Conservation (phyloP, 2,888 invertebrate species). For the Conus canariensis region DNA sequence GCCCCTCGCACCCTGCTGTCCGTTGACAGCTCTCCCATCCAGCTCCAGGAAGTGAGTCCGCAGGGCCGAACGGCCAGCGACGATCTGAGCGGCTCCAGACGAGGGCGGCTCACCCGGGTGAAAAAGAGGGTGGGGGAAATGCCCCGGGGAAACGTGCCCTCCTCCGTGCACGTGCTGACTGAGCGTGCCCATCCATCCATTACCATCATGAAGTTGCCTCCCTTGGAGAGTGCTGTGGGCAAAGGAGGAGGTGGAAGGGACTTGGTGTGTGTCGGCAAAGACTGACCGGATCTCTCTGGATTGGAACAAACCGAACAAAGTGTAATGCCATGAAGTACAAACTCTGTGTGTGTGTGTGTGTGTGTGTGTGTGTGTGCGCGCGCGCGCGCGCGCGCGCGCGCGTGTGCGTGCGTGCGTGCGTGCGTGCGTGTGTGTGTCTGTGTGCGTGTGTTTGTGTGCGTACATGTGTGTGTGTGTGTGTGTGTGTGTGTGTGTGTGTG, state of each 20-base stretch:
- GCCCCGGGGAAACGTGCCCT: not conserved
- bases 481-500: no score
- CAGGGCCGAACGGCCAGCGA: not conserved
- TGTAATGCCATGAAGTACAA: not conserved
- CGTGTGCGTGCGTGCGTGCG: no score
- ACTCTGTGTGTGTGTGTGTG: no score
- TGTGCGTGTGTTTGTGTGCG: no score
- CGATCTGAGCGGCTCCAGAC: not conserved
- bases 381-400: no score
- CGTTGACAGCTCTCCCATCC: slow-evolving; percentile 28
- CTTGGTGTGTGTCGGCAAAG: slow-evolving; percentile 48
- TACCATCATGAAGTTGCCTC: slow-evolving; percentile 62
- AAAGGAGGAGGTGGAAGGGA: slow-evolving; percentile 52
- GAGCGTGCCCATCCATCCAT: slow-evolving; percentile 37
- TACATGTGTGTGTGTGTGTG: no score
- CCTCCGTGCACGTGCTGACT: slow-evolving; percentile 29
- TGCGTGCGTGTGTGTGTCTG: no score
- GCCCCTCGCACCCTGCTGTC: slow-evolving; percentile 6
- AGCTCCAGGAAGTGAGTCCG: not conserved
- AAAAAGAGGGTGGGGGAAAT: slow-evolving; percentile 33
- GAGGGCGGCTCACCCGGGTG: slow-evolving; percentile 10
- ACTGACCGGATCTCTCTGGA: slow-evolving; percentile 33
- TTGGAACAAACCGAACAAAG: not conserved
- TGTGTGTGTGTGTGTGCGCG: no score
- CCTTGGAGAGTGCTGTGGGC: slow-evolving; percentile 55